phyloP scores from a whole-genome alignment of 2,797 vertebrate species.

The Syngnathus rostellatus region DNA sequence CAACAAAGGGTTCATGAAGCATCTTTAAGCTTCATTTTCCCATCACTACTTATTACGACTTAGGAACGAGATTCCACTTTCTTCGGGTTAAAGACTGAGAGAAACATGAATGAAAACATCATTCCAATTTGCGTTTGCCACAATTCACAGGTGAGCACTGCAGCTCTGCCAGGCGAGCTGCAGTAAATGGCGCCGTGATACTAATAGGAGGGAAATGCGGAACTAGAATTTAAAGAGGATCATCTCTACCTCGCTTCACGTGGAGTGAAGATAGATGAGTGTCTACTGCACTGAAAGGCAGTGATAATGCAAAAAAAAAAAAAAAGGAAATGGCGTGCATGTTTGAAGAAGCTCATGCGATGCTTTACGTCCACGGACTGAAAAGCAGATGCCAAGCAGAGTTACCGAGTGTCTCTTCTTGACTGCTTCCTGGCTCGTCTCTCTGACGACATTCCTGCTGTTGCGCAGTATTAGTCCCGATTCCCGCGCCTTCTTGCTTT shows the following conservation, averaged over 20 bases:
- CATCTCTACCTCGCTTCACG: conserved; percentile 50
- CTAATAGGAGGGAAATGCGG: conserved; percentile 20
- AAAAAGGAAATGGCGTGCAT: conserved; percentile 47
- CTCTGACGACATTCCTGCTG: conserved; percentile 66
- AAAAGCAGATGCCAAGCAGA: conserved; percentile 63
- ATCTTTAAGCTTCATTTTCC: too few species aligned
- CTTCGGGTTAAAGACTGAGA: neutral
- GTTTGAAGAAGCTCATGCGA: conserved; percentile 76
- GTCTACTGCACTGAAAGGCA: conserved; percentile 44
- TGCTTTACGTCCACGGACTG: conserved; percentile 67
- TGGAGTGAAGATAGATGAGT: conserved; percentile 59
- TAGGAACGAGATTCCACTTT: neutral
- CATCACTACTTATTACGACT: neutral
- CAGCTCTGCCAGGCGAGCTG: conserved; percentile 50
- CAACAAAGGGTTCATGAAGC: too few species aligned
- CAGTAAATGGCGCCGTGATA: conserved; percentile 36
- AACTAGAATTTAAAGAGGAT: conserved; percentile 30
- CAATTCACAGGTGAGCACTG: conserved; percentile 42
- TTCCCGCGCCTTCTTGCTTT: conserved; percentile 74
- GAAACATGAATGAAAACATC: neutral
- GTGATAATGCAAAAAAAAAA: conserved; percentile 50
- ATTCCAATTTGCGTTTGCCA: neutral
- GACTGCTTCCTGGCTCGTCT: conserved; percentile 57
- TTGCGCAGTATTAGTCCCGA: conserved; percentile 73
- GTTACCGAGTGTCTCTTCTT: conserved; percentile 76